These are phyloP conservation scores for Tragulus kanchil DNA, from an alignment of 2,113 vertebrate genomes.

Conservation along the genomic window DNA sequence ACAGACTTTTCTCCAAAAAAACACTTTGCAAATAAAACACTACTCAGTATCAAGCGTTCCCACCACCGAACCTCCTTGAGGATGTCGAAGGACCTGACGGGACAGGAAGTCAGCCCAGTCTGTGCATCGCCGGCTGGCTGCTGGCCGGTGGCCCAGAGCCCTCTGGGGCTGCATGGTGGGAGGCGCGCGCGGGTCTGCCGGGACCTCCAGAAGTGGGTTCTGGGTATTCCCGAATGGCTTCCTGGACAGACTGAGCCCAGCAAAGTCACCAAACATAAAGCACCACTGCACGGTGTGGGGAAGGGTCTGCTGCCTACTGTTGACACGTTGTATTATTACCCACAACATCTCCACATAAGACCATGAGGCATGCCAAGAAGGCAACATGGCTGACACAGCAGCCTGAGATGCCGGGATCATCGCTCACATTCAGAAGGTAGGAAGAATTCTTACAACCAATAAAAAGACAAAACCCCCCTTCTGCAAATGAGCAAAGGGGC, in stretches of 20 bases:
- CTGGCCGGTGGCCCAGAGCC: no score
- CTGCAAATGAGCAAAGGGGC: not conserved
- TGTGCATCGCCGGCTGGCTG: not conserved
- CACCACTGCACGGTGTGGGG: no score
- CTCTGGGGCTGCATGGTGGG: not conserved
- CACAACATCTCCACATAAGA: not conserved
- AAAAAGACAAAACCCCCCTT: not conserved
- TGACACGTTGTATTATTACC: not conserved
- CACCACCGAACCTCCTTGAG: slow-evolving; percentile 98
- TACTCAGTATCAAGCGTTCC: not conserved
- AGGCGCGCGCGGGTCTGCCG: accelerated
- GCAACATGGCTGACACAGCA: no score
- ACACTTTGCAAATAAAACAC: not conserved
- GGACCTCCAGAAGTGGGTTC: not conserved
- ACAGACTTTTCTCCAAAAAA: not conserved
- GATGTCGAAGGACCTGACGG: slow-evolving; percentile 95
- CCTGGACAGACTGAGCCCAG: not conserved
- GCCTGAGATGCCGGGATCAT: no score
- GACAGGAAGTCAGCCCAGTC: not conserved
- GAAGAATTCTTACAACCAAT: not conserved
- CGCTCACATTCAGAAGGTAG: no score
- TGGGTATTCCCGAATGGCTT: not conserved
- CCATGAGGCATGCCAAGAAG: not conserved
- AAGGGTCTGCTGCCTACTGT: not conserved
- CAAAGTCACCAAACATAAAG: not conserved